phyloP scores from a whole-genome alignment of 2,888 invertebrate genomes.

The Hypercompe scribonia region DNA sequence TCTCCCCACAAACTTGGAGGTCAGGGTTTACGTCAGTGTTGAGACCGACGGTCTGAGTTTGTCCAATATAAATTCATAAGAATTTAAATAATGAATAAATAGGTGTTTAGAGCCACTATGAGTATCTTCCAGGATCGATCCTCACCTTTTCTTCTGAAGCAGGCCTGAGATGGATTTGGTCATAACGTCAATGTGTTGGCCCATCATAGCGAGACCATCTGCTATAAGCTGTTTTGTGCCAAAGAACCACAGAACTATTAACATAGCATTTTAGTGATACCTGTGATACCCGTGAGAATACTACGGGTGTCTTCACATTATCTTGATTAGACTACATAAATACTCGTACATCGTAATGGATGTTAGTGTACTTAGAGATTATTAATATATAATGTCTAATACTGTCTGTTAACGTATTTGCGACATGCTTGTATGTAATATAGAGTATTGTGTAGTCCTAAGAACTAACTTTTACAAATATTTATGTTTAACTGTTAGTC shows the following conservation, averaged over 20 bases:
- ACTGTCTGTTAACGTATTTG: background rate
- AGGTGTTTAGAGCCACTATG: too few species aligned
- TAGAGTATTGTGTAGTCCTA: too few species aligned
- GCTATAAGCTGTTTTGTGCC: background rate
- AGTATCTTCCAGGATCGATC: too few species aligned
- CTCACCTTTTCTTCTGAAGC: too few species aligned
- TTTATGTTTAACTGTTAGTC: too few species aligned
- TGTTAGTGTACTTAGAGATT: conserved; percentile 23
- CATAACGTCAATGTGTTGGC: background rate
- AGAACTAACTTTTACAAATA: too few species aligned
- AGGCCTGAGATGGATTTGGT: background rate
- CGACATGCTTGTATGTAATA: too few species aligned
- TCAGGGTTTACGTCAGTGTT: too few species aligned
- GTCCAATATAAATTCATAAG: too few species aligned
- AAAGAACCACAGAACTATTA: background rate
- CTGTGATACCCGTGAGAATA: background rate
- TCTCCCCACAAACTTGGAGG: too few species aligned
- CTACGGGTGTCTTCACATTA: background rate
- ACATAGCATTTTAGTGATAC: background rate
- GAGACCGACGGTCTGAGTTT: too few species aligned
- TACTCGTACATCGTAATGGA: conserved; percentile 16
- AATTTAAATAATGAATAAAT: too few species aligned
- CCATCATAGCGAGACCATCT: background rate
- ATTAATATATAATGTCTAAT: conserved; percentile 29
- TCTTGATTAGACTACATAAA: conserved; percentile 22